Evolutionary conservation across 1,140 invertebrate species (phyloP).

Genomic region (Melitaea cinxia): DNA sequence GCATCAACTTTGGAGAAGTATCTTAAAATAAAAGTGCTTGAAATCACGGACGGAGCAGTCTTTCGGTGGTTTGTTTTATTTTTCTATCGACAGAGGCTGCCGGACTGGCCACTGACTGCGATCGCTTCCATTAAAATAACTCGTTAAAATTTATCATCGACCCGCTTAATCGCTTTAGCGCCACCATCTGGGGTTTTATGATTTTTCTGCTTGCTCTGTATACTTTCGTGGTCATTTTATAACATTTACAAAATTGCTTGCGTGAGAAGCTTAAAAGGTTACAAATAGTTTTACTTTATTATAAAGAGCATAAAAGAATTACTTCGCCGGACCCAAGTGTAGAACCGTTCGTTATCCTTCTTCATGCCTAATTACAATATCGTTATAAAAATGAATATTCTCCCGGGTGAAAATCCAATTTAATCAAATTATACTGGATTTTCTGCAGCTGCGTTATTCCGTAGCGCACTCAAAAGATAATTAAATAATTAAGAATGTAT

Average conservation of each 20-base stretch:
- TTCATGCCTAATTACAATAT: slow-evolving; percentile 52
- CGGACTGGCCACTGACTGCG: slow-evolving; percentile 75
- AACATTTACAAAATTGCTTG: slow-evolving; percentile 72
- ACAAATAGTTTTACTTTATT: slow-evolving; percentile 42
- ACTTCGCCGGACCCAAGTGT: slow-evolving; percentile 6
- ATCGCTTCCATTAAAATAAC: slow-evolving; percentile 81
- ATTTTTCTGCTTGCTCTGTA: slow-evolving; percentile 79
- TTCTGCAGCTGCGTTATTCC: slow-evolving; percentile 66
- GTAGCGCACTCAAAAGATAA: slow-evolving; percentile 74
- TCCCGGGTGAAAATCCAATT: slow-evolving; percentile 63
- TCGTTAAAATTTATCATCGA: slow-evolving; percentile 82
- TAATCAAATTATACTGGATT: slow-evolving; percentile 72
- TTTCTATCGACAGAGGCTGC: slow-evolving; percentile 77
- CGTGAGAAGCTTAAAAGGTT: slow-evolving; percentile 53
- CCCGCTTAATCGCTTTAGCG: slow-evolving; percentile 80
- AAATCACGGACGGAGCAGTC: slow-evolving; percentile 59
- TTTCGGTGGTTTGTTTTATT: slow-evolving; percentile 75
- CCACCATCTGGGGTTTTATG: slow-evolving; percentile 81
- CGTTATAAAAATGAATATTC: slow-evolving; percentile 59
- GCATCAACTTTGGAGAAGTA: slow-evolving; percentile 43
- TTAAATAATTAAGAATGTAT: slow-evolving; percentile 81
- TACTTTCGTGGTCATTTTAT: slow-evolving; percentile 77
- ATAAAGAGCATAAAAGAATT: slow-evolving; percentile 31
- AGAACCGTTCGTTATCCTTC: slow-evolving; percentile 25
- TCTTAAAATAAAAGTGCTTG: slow-evolving; percentile 46